A percentile compares a stretch with the other conserved stretches of the same genome.
These are phyloP conservation scores for Marasmarcha lunaedactyla DNA, from an alignment of 2,888 invertebrate genomes.

Conservation along the genomic window DNA sequence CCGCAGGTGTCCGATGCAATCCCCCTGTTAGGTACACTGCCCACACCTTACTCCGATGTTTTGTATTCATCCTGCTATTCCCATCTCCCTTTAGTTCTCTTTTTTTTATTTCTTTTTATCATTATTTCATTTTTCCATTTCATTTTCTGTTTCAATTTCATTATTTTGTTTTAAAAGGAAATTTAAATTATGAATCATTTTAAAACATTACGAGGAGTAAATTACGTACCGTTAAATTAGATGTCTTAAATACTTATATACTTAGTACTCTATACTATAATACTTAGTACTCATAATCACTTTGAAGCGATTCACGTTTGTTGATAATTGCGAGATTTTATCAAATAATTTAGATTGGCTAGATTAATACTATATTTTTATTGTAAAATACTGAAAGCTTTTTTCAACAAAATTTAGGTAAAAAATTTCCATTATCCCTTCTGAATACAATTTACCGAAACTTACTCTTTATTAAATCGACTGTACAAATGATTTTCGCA, in stretches of 20 bases:
- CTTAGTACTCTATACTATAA: too few relatives aligned
- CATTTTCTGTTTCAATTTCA: slow-evolving; percentile 26
- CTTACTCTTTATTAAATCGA: background rate
- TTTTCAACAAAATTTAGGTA: background rate
- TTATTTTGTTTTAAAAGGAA: slow-evolving; percentile 29
- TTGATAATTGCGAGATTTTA: too few relatives aligned
- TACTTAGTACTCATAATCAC: too few relatives aligned
- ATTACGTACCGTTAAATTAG: slow-evolving; percentile 31
- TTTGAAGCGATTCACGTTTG: too few relatives aligned
- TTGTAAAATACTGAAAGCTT: background rate
- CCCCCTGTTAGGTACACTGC: slow-evolving; percentile 96
- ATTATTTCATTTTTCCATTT: slow-evolving; percentile 32
- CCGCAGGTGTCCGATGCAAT: slow-evolving; percentile 99
- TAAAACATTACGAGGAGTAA: slow-evolving; percentile 68
- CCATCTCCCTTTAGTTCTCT: slow-evolving; percentile 21
- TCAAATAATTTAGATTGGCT: too few relatives aligned
- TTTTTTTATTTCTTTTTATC: slow-evolving; percentile 31
- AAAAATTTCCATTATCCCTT: background rate
- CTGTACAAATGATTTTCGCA: background rate
- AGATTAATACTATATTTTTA: too few relatives aligned
- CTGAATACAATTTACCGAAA: background rate
- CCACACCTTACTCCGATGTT: slow-evolving; percentile 48
- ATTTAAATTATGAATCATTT: slow-evolving; percentile 45
- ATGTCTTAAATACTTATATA: too few relatives aligned
- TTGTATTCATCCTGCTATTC: slow-evolving; percentile 37